These are phyloP conservation scores for Bungarus multicinctus DNA, from an alignment of 2,113 vertebrate genomes.

Conservation along the genomic window DNA sequence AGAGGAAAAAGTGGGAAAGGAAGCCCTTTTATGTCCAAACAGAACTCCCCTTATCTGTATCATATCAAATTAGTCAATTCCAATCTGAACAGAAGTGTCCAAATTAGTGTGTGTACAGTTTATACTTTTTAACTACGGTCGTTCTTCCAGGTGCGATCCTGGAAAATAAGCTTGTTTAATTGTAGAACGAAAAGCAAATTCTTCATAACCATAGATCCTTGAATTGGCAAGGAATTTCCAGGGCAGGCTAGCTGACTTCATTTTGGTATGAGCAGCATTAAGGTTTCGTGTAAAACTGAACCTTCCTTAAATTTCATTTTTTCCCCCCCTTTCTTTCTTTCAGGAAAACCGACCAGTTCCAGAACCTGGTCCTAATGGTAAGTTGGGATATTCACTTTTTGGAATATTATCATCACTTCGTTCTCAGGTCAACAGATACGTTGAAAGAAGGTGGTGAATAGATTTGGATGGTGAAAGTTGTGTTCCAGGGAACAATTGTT, in stretches of 20 bases:
- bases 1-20: not conserved
- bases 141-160: not conserved
- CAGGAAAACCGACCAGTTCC: slow-evolving; percentile 76
- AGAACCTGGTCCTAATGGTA: slow-evolving; percentile 75
- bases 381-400: slow-evolving; percentile 35
- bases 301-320: not conserved
- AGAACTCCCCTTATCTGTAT: not conserved
- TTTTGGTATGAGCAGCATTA: not conserved
- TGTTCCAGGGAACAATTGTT: not conserved
- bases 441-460: not conserved
- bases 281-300: not conserved
- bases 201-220: not conserved
- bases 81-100: not conserved
- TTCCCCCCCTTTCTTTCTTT: slow-evolving; percentile 40
- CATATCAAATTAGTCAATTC: not conserved
- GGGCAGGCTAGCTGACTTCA: not conserved
- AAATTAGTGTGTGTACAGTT: not conserved
- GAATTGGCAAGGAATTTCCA: not conserved
- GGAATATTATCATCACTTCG: not conserved
- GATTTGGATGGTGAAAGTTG: not conserved
- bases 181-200: not conserved
- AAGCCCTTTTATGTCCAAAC: not conserved
- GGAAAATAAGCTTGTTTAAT: not conserved
- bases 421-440: not conserved
- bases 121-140: not conserved